Evolutionary conservation across 2,888 invertebrate genomes (phyloP), one percentile per base, ranked within the genome.

Genomic region (Rhynchonema sp.): DNA sequence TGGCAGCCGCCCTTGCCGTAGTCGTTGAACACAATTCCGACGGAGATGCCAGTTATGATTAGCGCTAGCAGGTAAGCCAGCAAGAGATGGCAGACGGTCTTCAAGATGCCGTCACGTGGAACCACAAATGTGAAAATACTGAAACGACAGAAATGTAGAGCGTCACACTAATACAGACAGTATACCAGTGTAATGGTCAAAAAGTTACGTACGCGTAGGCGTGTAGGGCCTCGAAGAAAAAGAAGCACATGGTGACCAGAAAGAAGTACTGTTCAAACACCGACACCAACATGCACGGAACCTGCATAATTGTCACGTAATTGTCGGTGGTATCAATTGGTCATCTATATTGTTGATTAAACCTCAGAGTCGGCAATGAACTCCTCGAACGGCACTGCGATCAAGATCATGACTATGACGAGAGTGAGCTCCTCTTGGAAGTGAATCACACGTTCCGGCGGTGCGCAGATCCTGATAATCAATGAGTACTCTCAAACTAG

Each of bases 171-270:
- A n/a, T n/a, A n/a, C n/a, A n/a, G n/a, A n/a, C n/a, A n/a, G n/a
- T n/a, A n/a, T n/a, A n/a, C n/a, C n/a, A n/a, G n/a, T n/a, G n/a
- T n/a, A n/a, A n/a, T n/a, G n/a, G n/a, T n/a, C n/a, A n/a, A n/a
- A n/a, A n/a, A n/a, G n/a, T n/a, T n/a, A n/a, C n/a, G n/a, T 1
- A 55, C 55, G 29, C 46, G 56, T 60, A 60, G 28, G 60, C 25
- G 54, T 56, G 57, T 29, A 60, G 25, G 1, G 60, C 60, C 30
- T 60, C 60, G 30, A 60, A 46, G 28, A 46, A 29, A 30, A 56
- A 56, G 30, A 60, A 60, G 9, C 28, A 30, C 52, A 60, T 52
- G 3, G 56, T 23, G 38, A 13, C 2, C 29, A 56, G 20, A 29
- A 56, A 56, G 22, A 57, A 46, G 49, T 52, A 60, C 17, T 60